phyloP scores from a whole-genome alignment of 2,888 invertebrate species.

The Magallana nippona region DNA sequence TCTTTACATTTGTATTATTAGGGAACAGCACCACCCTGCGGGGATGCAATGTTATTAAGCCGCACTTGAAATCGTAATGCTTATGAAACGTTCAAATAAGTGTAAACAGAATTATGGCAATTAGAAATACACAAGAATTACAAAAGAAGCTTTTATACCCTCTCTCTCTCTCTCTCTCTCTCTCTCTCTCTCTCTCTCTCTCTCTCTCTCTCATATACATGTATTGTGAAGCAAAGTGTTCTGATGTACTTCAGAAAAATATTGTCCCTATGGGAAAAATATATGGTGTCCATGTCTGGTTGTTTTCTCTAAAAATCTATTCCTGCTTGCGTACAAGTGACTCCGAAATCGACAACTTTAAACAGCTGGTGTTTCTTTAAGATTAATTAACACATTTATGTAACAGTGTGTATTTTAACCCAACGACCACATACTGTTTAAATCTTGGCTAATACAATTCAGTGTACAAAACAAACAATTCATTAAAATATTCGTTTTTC shows the following conservation, averaged over 20 bases:
- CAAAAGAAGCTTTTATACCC: no score
- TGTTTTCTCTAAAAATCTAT: background rate
- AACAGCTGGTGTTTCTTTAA: slow-evolving; percentile 13
- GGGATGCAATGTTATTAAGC: background rate
- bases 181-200: no score
- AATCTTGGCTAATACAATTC: background rate
- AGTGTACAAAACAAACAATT: slow-evolving; percentile 29
- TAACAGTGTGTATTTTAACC: slow-evolving; percentile 32
- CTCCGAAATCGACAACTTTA: background rate
- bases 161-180: no score
- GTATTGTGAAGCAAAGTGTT: no score
- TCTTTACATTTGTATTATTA: slow-evolving; percentile 2
- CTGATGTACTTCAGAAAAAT: no score
- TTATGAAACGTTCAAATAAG: background rate
- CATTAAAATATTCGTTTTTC: background rate
- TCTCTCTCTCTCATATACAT: no score
- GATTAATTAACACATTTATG: slow-evolving; percentile 31
- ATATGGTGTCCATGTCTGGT: no score
- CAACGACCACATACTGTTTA: background rate
- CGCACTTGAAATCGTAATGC: background rate
- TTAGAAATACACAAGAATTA: background rate
- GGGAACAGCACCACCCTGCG: background rate
- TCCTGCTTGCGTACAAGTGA: background rate
- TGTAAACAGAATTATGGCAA: slow-evolving; percentile 7
- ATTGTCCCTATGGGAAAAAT: no score